phyloP scores from a whole-genome alignment of 2,113 vertebrate genomes.

The Myxocyprinus asiaticus region DNA sequence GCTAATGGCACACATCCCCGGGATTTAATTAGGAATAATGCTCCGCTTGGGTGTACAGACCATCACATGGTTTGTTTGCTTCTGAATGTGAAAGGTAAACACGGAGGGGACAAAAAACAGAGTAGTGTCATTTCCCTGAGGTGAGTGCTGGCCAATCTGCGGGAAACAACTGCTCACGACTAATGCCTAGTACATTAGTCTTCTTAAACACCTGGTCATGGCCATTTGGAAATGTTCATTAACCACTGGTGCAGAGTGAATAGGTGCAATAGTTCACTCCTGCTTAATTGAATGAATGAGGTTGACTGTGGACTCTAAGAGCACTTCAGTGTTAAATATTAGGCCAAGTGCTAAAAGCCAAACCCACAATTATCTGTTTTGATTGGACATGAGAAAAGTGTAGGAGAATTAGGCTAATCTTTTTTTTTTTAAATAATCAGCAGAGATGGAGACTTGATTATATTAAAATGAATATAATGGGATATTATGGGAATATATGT shows the following conservation, averaged over 20 bases:
- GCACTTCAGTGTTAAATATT: constrained; percentile 51
- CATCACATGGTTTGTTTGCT: constrained; percentile 78
- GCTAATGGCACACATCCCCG: constrained; percentile 70
- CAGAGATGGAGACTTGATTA: background rate
- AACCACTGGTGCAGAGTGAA: constrained; percentile 68
- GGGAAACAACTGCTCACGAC: constrained; percentile 74
- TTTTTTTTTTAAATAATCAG: no score
- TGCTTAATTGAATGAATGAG: constrained; percentile 50
- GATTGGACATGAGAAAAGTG: constrained; percentile 40
- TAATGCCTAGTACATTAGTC: constrained; percentile 78
- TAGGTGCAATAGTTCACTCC: constrained; percentile 71
- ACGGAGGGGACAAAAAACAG: constrained; percentile 47
- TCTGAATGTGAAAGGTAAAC: constrained; percentile 76
- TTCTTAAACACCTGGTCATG: constrained; percentile 78
- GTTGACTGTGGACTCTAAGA: constrained; percentile 60
- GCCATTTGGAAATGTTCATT: constrained; percentile 80
- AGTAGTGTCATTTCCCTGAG: constrained; percentile 58
- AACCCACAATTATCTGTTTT: constrained; percentile 43
- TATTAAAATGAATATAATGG: constrained; percentile 9
- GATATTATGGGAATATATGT: no score
- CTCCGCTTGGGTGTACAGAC: constrained; percentile 68
- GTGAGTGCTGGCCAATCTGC: constrained; percentile 40
- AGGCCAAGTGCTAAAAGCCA: constrained; percentile 54
- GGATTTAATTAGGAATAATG: constrained; percentile 75
- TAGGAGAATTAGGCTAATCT: no score